Evolutionary conservation across 2,113 vertebrate species (phyloP).

Genomic region (Rhipidura dahli): DNA sequence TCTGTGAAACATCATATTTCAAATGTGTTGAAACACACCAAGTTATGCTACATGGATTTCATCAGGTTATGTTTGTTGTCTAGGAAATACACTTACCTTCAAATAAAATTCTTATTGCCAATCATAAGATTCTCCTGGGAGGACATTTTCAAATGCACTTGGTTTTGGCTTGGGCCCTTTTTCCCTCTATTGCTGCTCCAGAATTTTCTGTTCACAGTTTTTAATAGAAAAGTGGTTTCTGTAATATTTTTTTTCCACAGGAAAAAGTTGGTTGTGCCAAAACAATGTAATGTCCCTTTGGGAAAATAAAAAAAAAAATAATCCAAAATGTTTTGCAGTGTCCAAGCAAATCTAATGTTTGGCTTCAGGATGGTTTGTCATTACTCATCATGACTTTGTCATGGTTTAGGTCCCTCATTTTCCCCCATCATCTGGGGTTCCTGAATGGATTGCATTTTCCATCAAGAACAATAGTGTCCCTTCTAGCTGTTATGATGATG

Average conservation of each 20-base stretch:
- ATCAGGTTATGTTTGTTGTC: neutral
- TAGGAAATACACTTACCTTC: neutral
- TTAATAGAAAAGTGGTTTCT: constrained; percentile 2
- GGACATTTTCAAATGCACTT: neutral
- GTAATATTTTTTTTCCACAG: constrained; percentile 9
- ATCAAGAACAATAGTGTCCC: neutral
- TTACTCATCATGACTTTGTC: neutral
- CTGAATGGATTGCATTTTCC: neutral
- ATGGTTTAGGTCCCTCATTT: neutral
- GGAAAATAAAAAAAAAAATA: constrained; percentile 12
- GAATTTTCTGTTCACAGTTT: neutral
- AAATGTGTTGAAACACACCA: neutral
- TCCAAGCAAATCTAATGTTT: neutral
- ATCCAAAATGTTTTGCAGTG: constrained; percentile 1
- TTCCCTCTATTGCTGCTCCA: neutral
- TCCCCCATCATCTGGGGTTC: neutral
- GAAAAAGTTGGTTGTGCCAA: constrained; percentile 21
- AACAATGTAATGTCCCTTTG: neutral
- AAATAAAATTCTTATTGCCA: neutral
- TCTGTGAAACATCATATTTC: neutral
- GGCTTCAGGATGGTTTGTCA: neutral
- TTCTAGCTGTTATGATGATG: neutral
- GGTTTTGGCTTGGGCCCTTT: neutral
- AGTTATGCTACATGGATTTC: neutral
- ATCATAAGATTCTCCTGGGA: neutral